phyloP scores from a whole-genome alignment of 2,113 vertebrate species.

The Notechis scutatus region DNA sequence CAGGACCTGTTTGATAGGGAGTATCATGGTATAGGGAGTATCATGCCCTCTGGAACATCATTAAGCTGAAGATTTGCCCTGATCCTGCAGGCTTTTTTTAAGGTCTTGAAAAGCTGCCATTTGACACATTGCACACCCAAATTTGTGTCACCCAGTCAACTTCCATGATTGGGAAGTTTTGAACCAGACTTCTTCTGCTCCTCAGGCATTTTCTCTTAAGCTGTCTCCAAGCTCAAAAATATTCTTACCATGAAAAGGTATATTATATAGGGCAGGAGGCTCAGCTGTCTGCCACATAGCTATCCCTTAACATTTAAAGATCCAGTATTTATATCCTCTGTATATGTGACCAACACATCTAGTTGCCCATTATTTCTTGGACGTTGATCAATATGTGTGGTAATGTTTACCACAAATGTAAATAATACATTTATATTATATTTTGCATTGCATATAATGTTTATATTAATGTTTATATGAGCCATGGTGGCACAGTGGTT shows the following conservation, averaged over 20 bases:
- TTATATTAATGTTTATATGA: not conserved
- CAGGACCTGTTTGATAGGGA: not conserved
- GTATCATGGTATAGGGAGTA: not conserved
- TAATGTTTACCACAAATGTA: not conserved
- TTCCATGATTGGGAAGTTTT: not conserved
- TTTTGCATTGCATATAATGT: not conserved
- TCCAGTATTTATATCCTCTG: not conserved
- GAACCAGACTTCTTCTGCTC: not conserved
- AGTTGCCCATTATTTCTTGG: not conserved
- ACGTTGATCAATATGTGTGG: not conserved
- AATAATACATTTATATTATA: not conserved
- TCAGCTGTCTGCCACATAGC: not conserved
- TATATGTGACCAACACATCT: not conserved
- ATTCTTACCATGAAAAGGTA: not conserved
- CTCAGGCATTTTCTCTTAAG: not conserved
- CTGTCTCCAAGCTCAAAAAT: not conserved
- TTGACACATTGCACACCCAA: not conserved
- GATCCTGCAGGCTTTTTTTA: not conserved
- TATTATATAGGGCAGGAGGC: not conserved
- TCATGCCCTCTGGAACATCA: not conserved
- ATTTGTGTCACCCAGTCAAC: not conserved
- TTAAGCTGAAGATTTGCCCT: not conserved
- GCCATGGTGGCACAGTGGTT: too few species aligned
- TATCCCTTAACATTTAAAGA: not conserved
- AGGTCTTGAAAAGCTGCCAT: not conserved